phyloP scores from a whole-genome alignment of 2,113 vertebrate genomes.

The Emydocephalus ijimae region DNA sequence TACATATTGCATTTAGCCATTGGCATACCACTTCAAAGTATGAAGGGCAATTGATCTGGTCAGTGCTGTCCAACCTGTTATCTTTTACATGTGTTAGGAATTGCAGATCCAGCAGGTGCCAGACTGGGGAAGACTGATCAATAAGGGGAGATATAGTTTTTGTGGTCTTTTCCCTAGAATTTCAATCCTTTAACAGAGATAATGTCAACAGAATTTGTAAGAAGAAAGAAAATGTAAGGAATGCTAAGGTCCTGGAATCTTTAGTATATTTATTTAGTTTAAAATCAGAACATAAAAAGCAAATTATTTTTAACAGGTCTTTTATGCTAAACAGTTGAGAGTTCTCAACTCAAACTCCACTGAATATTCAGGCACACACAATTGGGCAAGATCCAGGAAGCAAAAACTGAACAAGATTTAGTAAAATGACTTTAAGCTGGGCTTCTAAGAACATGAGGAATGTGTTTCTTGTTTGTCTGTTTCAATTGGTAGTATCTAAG shows the following conservation, averaged over 20 bases:
- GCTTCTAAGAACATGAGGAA: neutral
- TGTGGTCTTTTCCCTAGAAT: neutral
- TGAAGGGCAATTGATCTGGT: neutral
- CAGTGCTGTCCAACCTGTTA: neutral
- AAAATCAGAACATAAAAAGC: fast-evolving
- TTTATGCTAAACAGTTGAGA: slow-evolving; percentile 20
- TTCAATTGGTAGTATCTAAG: neutral
- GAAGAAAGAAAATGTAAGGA: neutral
- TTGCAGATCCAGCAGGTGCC: neutral
- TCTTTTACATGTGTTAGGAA: neutral
- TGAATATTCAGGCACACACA: fast-evolving
- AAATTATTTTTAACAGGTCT: neutral
- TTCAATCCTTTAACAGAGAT: neutral
- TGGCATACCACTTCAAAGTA: neutral
- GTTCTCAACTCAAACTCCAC: slow-evolving; percentile 24
- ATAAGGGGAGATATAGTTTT: neutral
- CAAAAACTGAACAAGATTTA: neutral
- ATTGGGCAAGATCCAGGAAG: neutral
- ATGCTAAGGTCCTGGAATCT: neutral
- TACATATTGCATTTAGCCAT: too few relatives aligned
- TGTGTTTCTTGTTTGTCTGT: neutral
- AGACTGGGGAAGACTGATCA: neutral
- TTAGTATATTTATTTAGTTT: neutral
- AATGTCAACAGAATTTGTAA: neutral
- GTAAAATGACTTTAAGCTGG: neutral